Conservation (phyloP, 2,888 invertebrate species). For the Sturmia bella region DNA sequence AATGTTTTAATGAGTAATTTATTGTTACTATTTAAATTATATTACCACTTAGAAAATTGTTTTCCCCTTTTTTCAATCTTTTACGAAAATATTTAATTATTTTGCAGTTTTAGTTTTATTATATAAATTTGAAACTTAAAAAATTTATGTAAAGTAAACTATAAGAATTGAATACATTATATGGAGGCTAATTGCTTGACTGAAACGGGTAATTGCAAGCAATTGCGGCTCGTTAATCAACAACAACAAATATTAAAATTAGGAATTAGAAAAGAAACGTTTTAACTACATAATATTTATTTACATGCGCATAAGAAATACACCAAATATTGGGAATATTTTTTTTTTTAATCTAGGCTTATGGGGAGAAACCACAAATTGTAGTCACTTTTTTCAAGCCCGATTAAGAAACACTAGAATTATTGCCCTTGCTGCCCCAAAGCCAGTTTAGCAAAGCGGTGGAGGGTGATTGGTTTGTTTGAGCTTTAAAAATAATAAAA, state of each 20-base stretch:
- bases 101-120: conserved; percentile 16
- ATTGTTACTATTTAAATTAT: conserved; percentile 40
- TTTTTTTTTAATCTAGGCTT: background rate
- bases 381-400: conserved; percentile 39
- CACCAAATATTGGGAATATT: background rate
- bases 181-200: conserved; percentile 13
- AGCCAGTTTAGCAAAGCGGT: conserved; percentile 91
- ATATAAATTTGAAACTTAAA: conserved; percentile 53
- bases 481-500: conserved; percentile 83
- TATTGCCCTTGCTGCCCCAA: conserved; percentile 84
- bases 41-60: conserved; percentile 30
- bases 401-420: conserved; percentile 21
- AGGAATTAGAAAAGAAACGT: conserved; percentile 4
- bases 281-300: conserved; percentile 42
- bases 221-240: conserved; percentile 41
- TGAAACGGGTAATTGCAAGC: conserved; percentile 3
- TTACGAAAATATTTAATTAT: conserved; percentile 5
- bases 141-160: conserved; percentile 13
- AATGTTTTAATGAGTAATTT: background rate
- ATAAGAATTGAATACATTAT: conserved; percentile 25
- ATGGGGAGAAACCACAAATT: background rate
- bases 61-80: conserved; percentile 4
- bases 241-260: conserved; percentile 55
- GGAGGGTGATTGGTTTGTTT: conserved; percentile 90
- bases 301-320: conserved; percentile 45